Conservation (phyloP, 2,888 invertebrate species). For the Trichacis sp. region DNA sequence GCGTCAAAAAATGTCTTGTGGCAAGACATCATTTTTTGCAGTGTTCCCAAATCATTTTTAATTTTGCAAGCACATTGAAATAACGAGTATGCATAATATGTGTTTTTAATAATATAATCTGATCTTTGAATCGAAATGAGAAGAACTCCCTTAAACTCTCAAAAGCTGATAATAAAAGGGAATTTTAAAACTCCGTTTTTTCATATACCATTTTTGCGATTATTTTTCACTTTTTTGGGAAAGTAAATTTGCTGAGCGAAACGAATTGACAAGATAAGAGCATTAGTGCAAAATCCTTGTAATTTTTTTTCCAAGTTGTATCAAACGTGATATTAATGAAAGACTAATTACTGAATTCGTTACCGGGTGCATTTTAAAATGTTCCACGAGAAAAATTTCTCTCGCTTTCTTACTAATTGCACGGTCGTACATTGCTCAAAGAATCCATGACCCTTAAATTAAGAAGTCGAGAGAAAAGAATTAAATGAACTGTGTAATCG, state of each 20-base stretch:
- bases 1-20: no score
- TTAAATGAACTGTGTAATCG: not conserved
- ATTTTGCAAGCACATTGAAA: no score
- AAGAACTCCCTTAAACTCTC: no score
- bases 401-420: not conserved
- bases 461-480: not conserved
- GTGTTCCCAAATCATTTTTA: no score
- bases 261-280: not conserved
- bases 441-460: not conserved
- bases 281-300: not conserved
- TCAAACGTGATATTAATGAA: constrained; percentile 1
- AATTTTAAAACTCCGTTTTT: no score
- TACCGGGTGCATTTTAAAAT: not conserved
- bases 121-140: no score
- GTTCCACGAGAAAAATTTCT: not conserved
- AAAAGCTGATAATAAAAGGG: no score
- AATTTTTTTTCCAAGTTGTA: not conserved
- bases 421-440: constrained; percentile 3
- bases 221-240: no score
- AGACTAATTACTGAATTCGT: constrained; percentile 5
- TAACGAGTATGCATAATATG: no score
- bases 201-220: no score
- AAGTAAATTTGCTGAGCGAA: not conserved
- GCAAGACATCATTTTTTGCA: no score
- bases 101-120: no score